A percentile compares a stretch with the other conserved stretches of the same genome.
These are phyloP conservation scores for Steinernema feltiae DNA, from an alignment of 1,140 invertebrate species.

Conservation along the genomic window DNA sequence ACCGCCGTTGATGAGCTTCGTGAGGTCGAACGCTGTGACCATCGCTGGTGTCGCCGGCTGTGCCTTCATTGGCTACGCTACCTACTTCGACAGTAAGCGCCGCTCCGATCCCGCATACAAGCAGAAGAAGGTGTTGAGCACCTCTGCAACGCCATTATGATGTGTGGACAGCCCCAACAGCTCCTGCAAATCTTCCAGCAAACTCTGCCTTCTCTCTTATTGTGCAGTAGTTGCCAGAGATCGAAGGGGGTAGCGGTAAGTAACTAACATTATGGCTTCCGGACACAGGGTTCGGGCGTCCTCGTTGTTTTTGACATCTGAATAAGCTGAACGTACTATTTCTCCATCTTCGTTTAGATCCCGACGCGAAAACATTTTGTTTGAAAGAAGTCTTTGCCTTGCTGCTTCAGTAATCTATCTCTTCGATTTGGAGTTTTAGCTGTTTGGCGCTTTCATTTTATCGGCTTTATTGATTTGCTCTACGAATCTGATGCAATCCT, in stretches of 20 bases:
- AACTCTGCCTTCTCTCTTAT: slow-evolving; percentile 68
- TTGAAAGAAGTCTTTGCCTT: no score
- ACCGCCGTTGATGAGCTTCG: not conserved
- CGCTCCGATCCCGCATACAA: slow-evolving; percentile 88
- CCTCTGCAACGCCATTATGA: slow-evolving; percentile 84
- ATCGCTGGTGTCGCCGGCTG: slow-evolving; percentile 78
- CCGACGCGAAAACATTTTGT: no score
- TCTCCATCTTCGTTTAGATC: no score
- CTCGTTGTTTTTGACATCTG: no score
- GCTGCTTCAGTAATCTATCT: no score
- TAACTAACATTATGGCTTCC: no score
- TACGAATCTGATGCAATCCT: no score
- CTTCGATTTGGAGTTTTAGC: no score
- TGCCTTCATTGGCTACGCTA: slow-evolving; percentile 83
- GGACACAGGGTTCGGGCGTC: no score
- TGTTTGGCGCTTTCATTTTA: no score
- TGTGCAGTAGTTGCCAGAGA: slow-evolving; percentile 31
- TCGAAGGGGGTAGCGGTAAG: slow-evolving; percentile 23
- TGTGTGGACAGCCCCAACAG: slow-evolving; percentile 87
- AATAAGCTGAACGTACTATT: no score
- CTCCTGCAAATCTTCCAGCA: slow-evolving; percentile 86
- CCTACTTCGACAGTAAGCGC: slow-evolving; percentile 90
- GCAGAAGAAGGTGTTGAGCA: slow-evolving; percentile 84
- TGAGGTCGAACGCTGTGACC: slow-evolving; percentile 24
- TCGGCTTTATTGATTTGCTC: no score